These are phyloP conservation scores for Dromaius novaehollandiae DNA, from an alignment of 2,113 vertebrate species.

Conservation along the genomic window DNA sequence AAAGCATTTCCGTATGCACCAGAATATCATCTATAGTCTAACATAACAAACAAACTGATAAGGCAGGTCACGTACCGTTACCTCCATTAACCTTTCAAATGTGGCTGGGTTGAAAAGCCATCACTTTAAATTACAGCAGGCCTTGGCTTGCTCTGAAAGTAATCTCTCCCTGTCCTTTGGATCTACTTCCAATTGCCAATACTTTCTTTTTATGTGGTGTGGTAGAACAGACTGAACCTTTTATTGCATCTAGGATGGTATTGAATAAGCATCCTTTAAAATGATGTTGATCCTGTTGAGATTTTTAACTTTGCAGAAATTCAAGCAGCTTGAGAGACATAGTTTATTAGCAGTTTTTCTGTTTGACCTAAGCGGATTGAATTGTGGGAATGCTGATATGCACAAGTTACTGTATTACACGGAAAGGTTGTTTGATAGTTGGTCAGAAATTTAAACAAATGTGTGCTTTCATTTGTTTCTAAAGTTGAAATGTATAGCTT, in stretches of 20 bases:
- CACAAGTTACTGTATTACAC: neutral
- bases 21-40: neutral
- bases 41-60: neutral
- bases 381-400: neutral
- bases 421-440: neutral
- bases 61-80: neutral
- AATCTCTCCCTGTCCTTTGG: rapidly evolving
- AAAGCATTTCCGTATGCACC: neutral
- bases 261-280: neutral
- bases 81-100: neutral
- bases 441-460: neutral
- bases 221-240: neutral
- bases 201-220: neutral
- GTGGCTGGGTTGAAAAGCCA: neutral
- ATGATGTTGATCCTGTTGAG: neutral
- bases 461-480: neutral
- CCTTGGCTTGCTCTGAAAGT: neutral
- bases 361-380: neutral
- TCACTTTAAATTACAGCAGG: neutral
- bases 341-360: neutral
- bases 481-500: neutral
- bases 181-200: neutral
- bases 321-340: neutral
- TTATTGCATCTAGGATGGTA: neutral
- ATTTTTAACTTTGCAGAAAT: neutral